These are phyloP conservation scores for Uria aalge DNA, from an alignment of 2,113 vertebrate genomes.

Conservation along the genomic window DNA sequence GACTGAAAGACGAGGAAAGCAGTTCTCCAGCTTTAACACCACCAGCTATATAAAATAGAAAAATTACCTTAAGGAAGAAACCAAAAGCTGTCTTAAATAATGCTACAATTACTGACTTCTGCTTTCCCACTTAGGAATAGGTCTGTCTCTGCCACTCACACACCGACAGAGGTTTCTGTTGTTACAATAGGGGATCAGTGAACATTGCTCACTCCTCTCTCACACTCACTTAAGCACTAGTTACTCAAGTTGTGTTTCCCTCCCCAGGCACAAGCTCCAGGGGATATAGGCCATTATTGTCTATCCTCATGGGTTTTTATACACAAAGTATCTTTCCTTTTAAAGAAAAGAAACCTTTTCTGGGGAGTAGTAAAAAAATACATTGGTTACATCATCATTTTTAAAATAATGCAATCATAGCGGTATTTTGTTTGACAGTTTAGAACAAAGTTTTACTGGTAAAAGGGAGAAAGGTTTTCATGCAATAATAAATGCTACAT, in stretches of 20 bases:
- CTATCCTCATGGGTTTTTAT: not conserved
- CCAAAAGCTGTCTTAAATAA: not conserved
- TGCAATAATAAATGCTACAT: not conserved
- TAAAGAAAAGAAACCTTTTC: not conserved
- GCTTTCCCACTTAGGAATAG: not conserved
- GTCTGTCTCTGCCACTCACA: not conserved
- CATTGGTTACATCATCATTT: not conserved
- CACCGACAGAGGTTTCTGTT: fast-evolving
- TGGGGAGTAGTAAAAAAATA: not conserved
- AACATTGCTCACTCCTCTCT: not conserved
- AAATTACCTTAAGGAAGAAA: not conserved
- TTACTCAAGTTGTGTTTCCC: not conserved
- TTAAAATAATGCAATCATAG: not conserved
- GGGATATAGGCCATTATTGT: not conserved
- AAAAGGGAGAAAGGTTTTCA: not conserved
- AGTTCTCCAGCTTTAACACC: not conserved
- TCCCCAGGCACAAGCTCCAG: not conserved
- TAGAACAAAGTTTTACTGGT: not conserved
- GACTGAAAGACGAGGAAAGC: not conserved
- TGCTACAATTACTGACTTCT: not conserved
- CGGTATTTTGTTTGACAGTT: not conserved
- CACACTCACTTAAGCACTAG: not conserved
- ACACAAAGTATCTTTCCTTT: not conserved
- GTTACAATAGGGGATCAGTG: not conserved
- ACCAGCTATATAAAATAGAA: fast-evolving